Conservation (phyloP, 2,113 vertebrate species). For the Erythrolamprus reginae region DNA sequence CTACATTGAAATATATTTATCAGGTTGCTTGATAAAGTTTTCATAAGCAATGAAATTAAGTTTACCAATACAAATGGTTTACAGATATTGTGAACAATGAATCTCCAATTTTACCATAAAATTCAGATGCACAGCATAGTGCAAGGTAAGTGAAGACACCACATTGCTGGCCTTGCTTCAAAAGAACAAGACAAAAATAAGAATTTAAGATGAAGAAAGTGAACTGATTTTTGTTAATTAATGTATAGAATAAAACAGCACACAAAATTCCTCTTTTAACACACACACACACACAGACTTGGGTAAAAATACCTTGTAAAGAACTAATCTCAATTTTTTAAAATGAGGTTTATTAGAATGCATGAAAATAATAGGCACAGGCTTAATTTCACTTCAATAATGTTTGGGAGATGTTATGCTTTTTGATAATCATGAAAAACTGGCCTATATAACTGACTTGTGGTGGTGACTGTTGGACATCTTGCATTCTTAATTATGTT, state of each 20-base stretch:
- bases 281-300: constrained; percentile 47
- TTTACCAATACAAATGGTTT: not conserved
- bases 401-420: not conserved
- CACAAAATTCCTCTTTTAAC: constrained; percentile 42
- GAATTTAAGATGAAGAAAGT: constrained; percentile 48
- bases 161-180: constrained; percentile 67
- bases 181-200: constrained; percentile 52
- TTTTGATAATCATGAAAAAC: not conserved
- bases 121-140: not conserved
- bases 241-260: constrained; percentile 53
- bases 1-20: not conserved
- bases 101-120: not conserved
- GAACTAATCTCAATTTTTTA: constrained; percentile 19
- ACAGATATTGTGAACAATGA: not conserved
- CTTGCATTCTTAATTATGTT: not conserved
- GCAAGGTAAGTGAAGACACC: constrained; percentile 41
- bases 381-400: not conserved
- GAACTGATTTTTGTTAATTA: constrained; percentile 59
- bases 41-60: constrained; percentile 2
- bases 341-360: constrained; percentile 11
- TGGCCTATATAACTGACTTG: not conserved
- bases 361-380: not conserved
- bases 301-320: constrained; percentile 65
- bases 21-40: not conserved
- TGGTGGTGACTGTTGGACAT: not conserved